Evolutionary conservation across 2,113 vertebrate species (phyloP).

Genomic region (Isurus oxyrinchus): DNA sequence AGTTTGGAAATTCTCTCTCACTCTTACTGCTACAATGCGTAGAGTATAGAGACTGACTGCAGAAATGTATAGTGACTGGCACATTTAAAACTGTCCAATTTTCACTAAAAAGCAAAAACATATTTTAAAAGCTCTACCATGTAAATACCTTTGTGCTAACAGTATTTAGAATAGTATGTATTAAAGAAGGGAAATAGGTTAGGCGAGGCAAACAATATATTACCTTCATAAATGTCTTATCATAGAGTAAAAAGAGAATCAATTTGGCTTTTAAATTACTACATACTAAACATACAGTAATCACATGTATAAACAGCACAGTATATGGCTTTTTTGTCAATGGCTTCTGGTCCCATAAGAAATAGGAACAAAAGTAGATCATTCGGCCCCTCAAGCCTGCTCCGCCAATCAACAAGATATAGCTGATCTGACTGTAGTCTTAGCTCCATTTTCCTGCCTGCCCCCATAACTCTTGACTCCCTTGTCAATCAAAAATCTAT

Average conservation of each 20-base stretch:
- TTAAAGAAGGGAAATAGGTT: background rate
- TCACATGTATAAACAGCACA: background rate
- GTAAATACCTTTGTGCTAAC: background rate
- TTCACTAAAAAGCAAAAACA: background rate
- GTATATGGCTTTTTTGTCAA: background rate
- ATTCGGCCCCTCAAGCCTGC: no score
- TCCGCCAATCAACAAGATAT: no score
- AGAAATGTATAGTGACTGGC: background rate
- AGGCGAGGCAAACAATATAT: background rate
- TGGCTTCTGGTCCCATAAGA: background rate
- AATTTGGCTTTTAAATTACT: background rate
- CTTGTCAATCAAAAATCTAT: no score
- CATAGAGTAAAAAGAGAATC: background rate
- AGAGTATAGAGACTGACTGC: background rate
- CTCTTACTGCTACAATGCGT: background rate
- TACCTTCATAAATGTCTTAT: background rate
- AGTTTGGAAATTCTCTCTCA: background rate
- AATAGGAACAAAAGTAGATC: no score
- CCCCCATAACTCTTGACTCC: no score
- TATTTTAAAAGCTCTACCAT: background rate
- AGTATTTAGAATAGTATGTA: background rate
- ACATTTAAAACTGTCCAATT: background rate
- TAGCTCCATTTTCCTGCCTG: no score
- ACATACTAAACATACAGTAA: background rate
- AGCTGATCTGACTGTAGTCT: no score